Evolutionary conservation across 2,113 vertebrate genomes (phyloP).

Genomic region (Australoheros scitulus): DNA sequence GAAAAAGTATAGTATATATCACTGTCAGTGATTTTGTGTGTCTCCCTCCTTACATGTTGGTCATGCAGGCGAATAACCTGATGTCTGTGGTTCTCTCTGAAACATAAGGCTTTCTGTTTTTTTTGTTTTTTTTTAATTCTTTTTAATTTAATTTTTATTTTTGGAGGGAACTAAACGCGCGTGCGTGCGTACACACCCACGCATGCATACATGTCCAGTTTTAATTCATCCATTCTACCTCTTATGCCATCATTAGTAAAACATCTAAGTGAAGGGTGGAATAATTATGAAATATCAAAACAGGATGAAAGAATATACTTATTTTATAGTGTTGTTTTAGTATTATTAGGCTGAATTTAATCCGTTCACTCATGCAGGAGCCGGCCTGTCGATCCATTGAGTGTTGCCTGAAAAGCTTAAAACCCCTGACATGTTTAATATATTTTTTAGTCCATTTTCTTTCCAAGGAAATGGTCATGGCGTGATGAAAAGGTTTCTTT

Average conservation of each 20-base stretch:
- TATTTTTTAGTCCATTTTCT: conserved; percentile 45
- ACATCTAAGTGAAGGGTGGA: conserved; percentile 14
- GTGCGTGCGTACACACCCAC: not conserved
- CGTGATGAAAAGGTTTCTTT: conserved; percentile 57
- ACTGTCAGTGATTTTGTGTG: not conserved
- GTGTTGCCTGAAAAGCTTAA: conserved; percentile 29
- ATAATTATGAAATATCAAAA: conserved; percentile 13
- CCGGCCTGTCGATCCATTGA: conserved; percentile 26
- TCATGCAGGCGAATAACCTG: conserved; percentile 44
- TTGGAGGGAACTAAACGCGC: too few species aligned
- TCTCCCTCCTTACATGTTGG: not conserved
- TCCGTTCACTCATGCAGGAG: conserved; percentile 22
- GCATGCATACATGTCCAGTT: not conserved
- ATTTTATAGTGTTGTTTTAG: conserved; percentile 52
- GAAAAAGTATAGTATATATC: not conserved
- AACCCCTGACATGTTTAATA: conserved; percentile 56
- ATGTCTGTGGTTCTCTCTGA: conserved; percentile 14
- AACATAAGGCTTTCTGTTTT: conserved; percentile 20
- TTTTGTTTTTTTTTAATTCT: not conserved
- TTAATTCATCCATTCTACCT: conserved; percentile 26
- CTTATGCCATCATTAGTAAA: conserved; percentile 40
- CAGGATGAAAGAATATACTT: not conserved
- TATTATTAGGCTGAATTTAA: conserved; percentile 36
- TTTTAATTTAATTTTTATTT: too few species aligned
- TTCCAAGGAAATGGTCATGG: conserved; percentile 51